A percentile compares a stretch with the other conserved stretches of the same genome.
phyloP scores from a whole-genome alignment of 2,113 vertebrate genomes.

The Melanerpes aurifrons region DNA sequence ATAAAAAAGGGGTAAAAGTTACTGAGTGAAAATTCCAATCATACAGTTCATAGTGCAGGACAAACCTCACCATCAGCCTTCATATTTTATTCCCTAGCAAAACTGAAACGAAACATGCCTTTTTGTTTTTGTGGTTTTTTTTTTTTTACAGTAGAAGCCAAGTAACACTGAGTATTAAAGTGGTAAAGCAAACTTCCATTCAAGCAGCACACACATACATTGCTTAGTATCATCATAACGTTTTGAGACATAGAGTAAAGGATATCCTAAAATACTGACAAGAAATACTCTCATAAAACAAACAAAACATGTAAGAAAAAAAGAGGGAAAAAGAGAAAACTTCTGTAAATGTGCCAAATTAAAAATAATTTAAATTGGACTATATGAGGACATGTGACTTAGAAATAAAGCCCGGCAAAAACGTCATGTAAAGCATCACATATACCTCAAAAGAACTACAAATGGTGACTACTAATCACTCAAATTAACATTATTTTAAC shows the following conservation, averaged over 20 bases:
- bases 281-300: neutral
- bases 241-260: neutral
- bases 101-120: neutral
- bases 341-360: neutral
- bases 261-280: neutral
- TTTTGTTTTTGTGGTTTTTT: neutral
- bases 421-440: neutral
- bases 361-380: neutral
- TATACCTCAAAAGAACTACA: neutral
- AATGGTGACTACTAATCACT: neutral
- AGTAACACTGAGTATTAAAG: neutral
- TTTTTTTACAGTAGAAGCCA: neutral
- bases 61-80: neutral
- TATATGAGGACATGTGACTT: neutral
- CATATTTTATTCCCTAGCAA: neutral
- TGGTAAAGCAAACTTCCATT: neutral
- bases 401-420: neutral
- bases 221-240: neutral
- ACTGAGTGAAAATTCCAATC: neutral
- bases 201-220: too few species aligned
- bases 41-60: neutral
- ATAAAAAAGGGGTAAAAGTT: neutral
- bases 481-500: neutral
- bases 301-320: neutral
- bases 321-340: neutral